Conservation (phyloP, 2,113 vertebrate species). For the Pedetes capensis region DNA sequence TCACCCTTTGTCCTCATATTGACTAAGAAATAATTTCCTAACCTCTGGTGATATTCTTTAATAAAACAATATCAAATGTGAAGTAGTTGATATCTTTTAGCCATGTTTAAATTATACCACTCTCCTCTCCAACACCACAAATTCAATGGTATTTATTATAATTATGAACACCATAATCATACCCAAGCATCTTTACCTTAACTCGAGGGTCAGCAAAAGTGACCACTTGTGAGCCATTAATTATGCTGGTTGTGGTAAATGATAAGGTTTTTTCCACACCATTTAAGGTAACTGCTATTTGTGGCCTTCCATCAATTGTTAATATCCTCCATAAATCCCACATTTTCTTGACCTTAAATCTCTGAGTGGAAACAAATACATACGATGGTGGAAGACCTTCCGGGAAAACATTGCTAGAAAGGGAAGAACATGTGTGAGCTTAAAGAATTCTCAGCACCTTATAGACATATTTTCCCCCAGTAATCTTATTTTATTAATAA, state of each 20-base stretch:
- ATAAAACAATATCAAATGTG: background rate
- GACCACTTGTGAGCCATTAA: slow-evolving; percentile 90
- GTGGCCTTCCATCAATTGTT: slow-evolving; percentile 89
- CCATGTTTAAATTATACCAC: background rate
- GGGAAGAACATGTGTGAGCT: background rate
- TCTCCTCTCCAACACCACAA: background rate
- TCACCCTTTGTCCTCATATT: background rate
- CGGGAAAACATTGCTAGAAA: slow-evolving; percentile 91
- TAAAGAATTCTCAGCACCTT: slow-evolving; percentile 20
- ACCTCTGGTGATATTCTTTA: background rate
- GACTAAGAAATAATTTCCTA: background rate
- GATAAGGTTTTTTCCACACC: slow-evolving; percentile 88
- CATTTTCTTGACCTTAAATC: slow-evolving; percentile 93
- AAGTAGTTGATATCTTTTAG: background rate
- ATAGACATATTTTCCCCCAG: background rate
- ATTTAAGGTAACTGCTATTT: slow-evolving; percentile 94
- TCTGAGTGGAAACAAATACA: slow-evolving; percentile 95
- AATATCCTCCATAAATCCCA: slow-evolving; percentile 98
- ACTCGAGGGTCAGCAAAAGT: slow-evolving; percentile 86
- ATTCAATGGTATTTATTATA: background rate
- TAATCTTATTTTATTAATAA: no score
- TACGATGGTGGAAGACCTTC: slow-evolving; percentile 98
- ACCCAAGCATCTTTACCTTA: slow-evolving; percentile 83
- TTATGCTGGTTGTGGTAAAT: slow-evolving; percentile 92
- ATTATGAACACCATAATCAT: background rate